A percentile compares a stretch with the other conserved stretches of the same genome.
These are phyloP conservation scores for Rana temporaria DNA, from an alignment of 2,113 vertebrate genomes.

Conservation along the genomic window DNA sequence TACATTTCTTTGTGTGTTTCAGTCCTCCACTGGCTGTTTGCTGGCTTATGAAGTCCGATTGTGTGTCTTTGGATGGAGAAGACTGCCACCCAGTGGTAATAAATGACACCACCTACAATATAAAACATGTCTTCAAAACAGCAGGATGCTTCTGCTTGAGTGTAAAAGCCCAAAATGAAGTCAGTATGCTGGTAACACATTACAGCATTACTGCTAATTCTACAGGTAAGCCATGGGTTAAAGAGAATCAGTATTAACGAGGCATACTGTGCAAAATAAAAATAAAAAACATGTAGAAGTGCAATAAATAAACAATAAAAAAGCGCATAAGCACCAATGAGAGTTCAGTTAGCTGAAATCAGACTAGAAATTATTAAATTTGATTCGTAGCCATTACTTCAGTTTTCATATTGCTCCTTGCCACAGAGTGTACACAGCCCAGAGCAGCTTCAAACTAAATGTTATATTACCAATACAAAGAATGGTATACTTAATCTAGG, in stretches of 20 bases:
- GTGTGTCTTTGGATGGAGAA: constrained; percentile 65
- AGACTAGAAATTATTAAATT: too few species aligned
- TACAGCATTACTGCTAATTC: constrained; percentile 76
- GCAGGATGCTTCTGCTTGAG: constrained; percentile 83
- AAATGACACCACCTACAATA: constrained; percentile 72
- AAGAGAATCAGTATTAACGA: background rate
- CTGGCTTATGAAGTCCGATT: constrained; percentile 83
- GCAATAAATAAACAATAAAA: too few species aligned
- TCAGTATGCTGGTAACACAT: constrained; percentile 81
- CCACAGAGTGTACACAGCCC: too few species aligned
- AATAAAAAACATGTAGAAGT: too few species aligned
- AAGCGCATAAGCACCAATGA: background rate
- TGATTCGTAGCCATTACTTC: background rate
- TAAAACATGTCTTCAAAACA: constrained; percentile 79
- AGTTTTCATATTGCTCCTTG: background rate
- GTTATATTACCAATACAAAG: too few species aligned
- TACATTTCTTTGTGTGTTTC: background rate
- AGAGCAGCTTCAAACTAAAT: too few species aligned
- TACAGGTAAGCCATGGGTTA: constrained; percentile 70
- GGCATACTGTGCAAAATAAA: background rate
- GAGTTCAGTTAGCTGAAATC: too few species aligned
- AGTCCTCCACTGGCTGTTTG: constrained; percentile 85
- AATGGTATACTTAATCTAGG: background rate
- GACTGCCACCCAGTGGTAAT: constrained; percentile 79
- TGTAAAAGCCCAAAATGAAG: constrained; percentile 75